Evolutionary conservation across 2,888 invertebrate species (phyloP).

Genomic region (Meloe dianella): DNA sequence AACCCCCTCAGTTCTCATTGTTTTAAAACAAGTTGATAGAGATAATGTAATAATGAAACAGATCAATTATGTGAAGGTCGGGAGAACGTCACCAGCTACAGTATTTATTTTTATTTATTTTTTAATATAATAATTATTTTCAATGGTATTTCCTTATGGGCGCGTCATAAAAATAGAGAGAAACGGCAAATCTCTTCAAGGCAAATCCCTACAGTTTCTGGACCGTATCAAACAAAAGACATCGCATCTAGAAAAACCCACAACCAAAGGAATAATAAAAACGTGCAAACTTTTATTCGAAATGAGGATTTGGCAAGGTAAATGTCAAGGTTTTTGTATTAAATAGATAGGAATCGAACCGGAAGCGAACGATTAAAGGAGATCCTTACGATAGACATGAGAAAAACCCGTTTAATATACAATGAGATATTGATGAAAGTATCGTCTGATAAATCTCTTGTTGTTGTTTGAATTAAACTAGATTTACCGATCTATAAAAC

Average conservation of each 20-base stretch:
- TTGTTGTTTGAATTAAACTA: neutral
- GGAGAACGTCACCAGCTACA: conserved; percentile 30
- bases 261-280: neutral
- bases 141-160: conserved; percentile 39
- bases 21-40: conserved; percentile 7
- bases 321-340: neutral
- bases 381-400: neutral
- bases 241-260: neutral
- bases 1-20: conserved; percentile 11
- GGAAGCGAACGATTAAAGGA: neutral
- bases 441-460: neutral
- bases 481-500: neutral
- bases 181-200: conserved; percentile 6
- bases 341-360: neutral
- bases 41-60: conserved; percentile 17
- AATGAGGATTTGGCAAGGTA: neutral
- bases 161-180: conserved; percentile 21
- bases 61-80: conserved; percentile 26
- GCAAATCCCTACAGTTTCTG: conserved; percentile 1
- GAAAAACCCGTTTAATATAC: neutral
- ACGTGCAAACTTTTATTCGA: neutral
- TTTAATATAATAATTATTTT: conserved; percentile 27
- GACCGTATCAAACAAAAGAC: neutral
- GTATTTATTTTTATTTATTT: conserved; percentile 22
- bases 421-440: neutral